Evolutionary conservation across 2,888 invertebrate species (phyloP), one percentile per base, ranked within the genome.

Genomic region (Dastarcus helophoroides): DNA sequence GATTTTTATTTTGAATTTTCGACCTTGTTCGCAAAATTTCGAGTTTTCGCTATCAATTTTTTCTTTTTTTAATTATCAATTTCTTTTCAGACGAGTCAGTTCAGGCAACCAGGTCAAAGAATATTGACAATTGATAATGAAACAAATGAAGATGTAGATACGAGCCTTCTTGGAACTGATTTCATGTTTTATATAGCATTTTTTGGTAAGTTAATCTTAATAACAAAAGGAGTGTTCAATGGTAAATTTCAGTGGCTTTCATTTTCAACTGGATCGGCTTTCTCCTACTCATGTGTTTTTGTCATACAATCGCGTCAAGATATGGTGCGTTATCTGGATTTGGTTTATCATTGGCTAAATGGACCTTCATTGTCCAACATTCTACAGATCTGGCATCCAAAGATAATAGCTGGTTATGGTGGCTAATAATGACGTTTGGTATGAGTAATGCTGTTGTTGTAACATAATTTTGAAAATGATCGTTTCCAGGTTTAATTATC

Each of bases 221-320:
- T 17, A 7, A 17, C n/a, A 17, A 7, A 7, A 17, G 19, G 6
- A 17, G 19, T 6, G 6, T 17, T 17, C 19, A 7, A 7, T 17
- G 19, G 6, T 17, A 7, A 17, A 39, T 66, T 67, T 25, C 65
- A 85, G 90, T 90, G 60, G 85, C 91, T 47, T 91, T 93, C 67
- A 74, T 91, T 27, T 91, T 93, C 67, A 93, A 93, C 66, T 93
- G 91, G 91, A 79, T 93, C 55, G 93, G 93, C 8, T 90, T 93
- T 60, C 65, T 93, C 45, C 69, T 90, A 54, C 69, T 90, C 45
- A 83, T 91, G 74, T 93, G 91, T 54, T 86, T 91, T 68, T 89
- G 89, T 54, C 89, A 90, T 60, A 90, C 91, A 29, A 86, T 91
- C 50, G 91, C 91, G 21, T 88, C 86, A 15, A 76, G 90, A 47